phyloP scores from a whole-genome alignment of 2,888 invertebrate genomes.

The Diploptera punctata region DNA sequence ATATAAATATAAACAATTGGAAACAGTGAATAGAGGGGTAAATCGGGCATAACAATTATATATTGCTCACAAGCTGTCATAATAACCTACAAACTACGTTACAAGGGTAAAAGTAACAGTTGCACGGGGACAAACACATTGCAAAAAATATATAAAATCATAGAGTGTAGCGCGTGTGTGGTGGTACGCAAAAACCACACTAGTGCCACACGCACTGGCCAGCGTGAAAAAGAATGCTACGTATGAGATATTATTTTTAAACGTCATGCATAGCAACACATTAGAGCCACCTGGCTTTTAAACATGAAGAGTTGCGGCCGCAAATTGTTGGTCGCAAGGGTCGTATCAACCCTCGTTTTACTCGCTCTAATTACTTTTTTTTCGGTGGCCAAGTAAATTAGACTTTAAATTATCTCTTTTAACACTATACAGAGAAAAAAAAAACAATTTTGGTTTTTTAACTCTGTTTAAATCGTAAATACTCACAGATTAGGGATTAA shows the following conservation, averaged over 20 bases:
- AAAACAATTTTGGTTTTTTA: background rate
- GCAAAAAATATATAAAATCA: background rate
- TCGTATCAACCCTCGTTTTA: constrained; percentile 28
- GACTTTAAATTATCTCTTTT: constrained; percentile 29
- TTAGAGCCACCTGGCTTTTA: constrained; percentile 22
- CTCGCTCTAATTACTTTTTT: constrained; percentile 22
- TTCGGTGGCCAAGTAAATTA: constrained; percentile 22
- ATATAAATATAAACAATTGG: no score
- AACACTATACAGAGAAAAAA: background rate
- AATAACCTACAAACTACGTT: constrained; percentile 7
- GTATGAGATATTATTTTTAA: constrained; percentile 23
- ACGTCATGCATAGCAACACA: constrained; percentile 8
- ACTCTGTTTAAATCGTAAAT: constrained; percentile 5
- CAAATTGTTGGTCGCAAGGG: constrained; percentile 31
- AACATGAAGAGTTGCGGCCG: constrained; percentile 12
- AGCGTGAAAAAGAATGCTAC: constrained; percentile 19
- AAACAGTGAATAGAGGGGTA: no score
- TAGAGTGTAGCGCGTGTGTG: constrained; percentile 4
- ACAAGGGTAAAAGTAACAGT: background rate
- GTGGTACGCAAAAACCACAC: constrained; percentile 20
- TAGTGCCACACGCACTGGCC: background rate
- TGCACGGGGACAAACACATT: background rate
- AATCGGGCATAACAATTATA: no score
- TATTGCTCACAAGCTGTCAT: background rate
- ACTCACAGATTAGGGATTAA: background rate